Conservation (phyloP, 2,888 invertebrate genomes). For the Penaeus monodon region DNA sequence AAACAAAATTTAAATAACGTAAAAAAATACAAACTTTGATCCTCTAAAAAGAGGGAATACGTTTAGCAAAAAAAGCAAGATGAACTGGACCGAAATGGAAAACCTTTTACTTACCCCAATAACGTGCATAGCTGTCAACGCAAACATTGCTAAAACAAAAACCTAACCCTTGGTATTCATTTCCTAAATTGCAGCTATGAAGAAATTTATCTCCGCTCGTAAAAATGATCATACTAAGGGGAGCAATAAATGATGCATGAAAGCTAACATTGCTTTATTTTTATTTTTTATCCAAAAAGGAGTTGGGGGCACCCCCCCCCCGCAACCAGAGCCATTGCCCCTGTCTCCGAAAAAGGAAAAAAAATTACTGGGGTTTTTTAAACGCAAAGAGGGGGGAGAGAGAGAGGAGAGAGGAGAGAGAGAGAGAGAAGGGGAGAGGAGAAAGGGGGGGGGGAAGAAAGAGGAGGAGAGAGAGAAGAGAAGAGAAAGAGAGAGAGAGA, state of each 20-base stretch:
- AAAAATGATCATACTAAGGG: constrained; percentile 95
- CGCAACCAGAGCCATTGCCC: constrained; percentile 28
- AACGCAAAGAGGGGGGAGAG: too few relatives aligned
- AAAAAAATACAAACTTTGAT: too few relatives aligned
- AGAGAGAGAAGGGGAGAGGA: too few relatives aligned
- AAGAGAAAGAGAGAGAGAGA: too few relatives aligned
- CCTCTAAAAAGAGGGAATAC: too few relatives aligned
- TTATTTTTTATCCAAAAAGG: constrained; percentile 13
- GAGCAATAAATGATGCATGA: constrained; percentile 91
- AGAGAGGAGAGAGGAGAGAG: too few relatives aligned
- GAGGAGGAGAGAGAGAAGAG: too few relatives aligned
- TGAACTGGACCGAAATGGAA: background rate
- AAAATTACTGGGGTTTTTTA: too few relatives aligned
- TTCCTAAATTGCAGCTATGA: constrained; percentile 99
- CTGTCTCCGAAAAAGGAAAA: constrained; percentile 57
- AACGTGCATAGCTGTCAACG: constrained; percentile 92
- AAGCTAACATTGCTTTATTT: constrained; percentile 74
- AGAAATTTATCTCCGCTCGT: constrained; percentile 99
- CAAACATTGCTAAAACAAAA: constrained; percentile 92
- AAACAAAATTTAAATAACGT: too few relatives aligned
- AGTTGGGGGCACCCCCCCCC: constrained; percentile 28
- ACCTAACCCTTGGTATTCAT: constrained; percentile 93
- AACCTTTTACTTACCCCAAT: constrained; percentile 78
- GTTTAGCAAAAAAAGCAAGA: background rate
- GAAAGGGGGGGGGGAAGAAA: too few relatives aligned